Percentiles rank a stretch among this genome's conserved stretches.
These are phyloP conservation scores for Tortrix viridana DNA, from an alignment of 2,888 invertebrate species.

Conservation along the genomic window DNA sequence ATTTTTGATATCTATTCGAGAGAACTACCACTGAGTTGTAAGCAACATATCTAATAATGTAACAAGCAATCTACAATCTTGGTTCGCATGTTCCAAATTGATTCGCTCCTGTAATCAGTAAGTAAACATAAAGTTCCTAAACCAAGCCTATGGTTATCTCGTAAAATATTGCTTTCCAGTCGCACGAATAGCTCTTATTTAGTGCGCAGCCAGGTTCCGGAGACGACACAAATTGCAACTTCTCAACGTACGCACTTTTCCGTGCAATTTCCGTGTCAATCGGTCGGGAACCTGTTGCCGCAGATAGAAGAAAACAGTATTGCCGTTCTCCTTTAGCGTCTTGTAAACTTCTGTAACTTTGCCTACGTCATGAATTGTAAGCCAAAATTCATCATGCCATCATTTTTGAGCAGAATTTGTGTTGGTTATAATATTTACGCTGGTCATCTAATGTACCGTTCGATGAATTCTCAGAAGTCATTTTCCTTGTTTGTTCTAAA, in stretches of 20 bases:
- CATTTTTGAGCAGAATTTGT: too few relatives aligned
- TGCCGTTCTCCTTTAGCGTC: not conserved
- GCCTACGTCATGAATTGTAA: too few relatives aligned
- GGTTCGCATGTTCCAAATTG: slow-evolving; percentile 20
- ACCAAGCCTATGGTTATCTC: slow-evolving; percentile 29
- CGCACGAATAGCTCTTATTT: slow-evolving; percentile 39
- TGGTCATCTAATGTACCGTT: too few relatives aligned
- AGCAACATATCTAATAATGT: not conserved
- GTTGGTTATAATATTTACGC: too few relatives aligned
- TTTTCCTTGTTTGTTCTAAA: too few relatives aligned
- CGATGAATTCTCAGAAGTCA: too few relatives aligned
- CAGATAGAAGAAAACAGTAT: slow-evolving; percentile 14
- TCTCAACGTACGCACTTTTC: slow-evolving; percentile 57
- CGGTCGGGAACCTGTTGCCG: slow-evolving; percentile 39
- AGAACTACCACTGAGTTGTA: too few relatives aligned
- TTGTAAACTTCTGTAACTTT: not conserved
- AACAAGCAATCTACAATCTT: not conserved
- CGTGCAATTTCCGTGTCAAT: slow-evolving; percentile 64
- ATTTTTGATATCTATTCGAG: too few relatives aligned
- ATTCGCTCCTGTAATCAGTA: slow-evolving; percentile 23
- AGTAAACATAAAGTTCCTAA: slow-evolving; percentile 11
- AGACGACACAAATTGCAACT: slow-evolving; percentile 59
- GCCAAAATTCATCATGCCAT: too few relatives aligned
- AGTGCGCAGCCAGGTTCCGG: slow-evolving; percentile 33
- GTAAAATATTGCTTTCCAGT: slow-evolving; percentile 35